A percentile compares a stretch with the other conserved stretches of the same genome.
Conservation (phyloP, 2,797 vertebrate genomes). For the Philypnodon macrostomus region DNA sequence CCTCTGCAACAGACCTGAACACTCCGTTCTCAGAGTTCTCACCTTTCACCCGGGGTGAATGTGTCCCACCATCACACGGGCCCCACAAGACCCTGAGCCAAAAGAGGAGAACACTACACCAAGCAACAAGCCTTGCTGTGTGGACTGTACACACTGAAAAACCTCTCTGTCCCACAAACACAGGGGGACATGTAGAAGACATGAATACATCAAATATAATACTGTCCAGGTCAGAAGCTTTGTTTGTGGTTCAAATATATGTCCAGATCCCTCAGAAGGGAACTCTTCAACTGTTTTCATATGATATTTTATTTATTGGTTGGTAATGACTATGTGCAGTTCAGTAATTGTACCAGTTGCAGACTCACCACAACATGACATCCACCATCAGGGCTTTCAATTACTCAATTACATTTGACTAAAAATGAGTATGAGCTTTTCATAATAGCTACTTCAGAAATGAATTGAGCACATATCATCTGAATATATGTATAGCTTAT, state of each 20-base stretch:
- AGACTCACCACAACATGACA: background rate
- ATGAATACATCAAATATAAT: slow-evolving; percentile 29
- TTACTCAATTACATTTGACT: slow-evolving; percentile 5
- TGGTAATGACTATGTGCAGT: too few species aligned
- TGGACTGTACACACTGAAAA: slow-evolving; percentile 43
- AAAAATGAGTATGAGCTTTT: slow-evolving; percentile 8
- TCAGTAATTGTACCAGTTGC: too few species aligned
- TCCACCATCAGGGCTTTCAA: background rate
- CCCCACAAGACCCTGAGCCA: slow-evolving; percentile 51
- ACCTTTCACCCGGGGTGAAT: slow-evolving; percentile 73
- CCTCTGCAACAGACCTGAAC: slow-evolving; percentile 71
- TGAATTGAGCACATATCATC: background rate
- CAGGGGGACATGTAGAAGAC: slow-evolving; percentile 33
- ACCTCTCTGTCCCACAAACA: too few species aligned
- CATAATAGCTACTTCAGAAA: background rate
- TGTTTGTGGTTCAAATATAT: slow-evolving; percentile 11
- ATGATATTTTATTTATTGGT: too few species aligned
- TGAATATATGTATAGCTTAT: slow-evolving; percentile 1
- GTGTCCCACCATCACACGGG: slow-evolving; percentile 55
- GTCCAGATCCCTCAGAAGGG: slow-evolving; percentile 5
- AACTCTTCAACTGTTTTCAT: too few species aligned
- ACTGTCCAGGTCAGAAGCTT: slow-evolving; percentile 10
- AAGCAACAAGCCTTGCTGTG: slow-evolving; percentile 28
- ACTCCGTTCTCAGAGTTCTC: slow-evolving; percentile 77
- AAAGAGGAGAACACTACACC: slow-evolving; percentile 68